phyloP scores from a whole-genome alignment of 2,113 vertebrate genomes.

The Morone chrysops region DNA sequence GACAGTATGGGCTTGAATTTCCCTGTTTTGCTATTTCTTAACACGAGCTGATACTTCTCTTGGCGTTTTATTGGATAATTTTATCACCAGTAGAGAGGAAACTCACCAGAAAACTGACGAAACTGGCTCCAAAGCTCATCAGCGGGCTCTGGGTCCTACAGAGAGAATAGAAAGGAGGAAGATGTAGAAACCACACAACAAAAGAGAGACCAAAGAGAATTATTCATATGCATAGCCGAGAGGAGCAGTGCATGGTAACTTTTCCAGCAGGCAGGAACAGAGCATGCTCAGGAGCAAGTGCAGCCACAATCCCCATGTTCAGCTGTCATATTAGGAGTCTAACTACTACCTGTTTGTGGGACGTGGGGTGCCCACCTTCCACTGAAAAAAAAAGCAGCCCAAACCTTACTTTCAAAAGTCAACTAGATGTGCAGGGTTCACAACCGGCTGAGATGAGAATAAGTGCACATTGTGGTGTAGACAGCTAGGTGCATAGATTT shows the following conservation, averaged over 20 bases:
- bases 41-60: neutral
- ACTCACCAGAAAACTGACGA: conserved; percentile 99
- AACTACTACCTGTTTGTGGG: neutral
- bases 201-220: neutral
- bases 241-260: neutral
- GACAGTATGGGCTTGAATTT: neutral
- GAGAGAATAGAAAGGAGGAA: conserved; percentile 30
- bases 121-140: conserved; percentile 99
- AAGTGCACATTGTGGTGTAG: no score
- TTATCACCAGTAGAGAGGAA: conserved; percentile 3
- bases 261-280: conserved; percentile 5
- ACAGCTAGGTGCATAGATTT: neutral
- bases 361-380: neutral
- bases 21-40: neutral
- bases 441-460: neutral
- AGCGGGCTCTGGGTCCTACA: conserved; percentile 94
- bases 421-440: neutral
- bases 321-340: conserved; percentile 13
- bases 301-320: neutral
- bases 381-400: neutral
- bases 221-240: neutral
- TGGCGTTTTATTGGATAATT: neutral
- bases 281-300: conserved; percentile 11
- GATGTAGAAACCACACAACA: neutral
- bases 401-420: neutral